Percentiles rank a stretch among this genome's conserved stretches.
phyloP scores from a whole-genome alignment of 2,888 invertebrate species.

The Nasonovia ribisnigri region DNA sequence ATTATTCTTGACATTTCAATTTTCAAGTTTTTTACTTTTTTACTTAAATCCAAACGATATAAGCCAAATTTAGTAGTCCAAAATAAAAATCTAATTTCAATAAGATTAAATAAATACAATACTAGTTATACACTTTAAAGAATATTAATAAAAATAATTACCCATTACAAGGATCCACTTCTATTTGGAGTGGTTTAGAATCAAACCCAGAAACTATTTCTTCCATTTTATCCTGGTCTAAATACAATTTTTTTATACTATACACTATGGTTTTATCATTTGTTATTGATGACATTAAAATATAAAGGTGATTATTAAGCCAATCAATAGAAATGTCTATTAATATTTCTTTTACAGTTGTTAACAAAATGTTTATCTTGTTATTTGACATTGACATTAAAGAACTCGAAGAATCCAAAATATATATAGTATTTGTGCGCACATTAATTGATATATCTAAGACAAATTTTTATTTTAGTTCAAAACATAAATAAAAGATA shows the following conservation, averaged over 20 bases:
- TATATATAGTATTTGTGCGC: conserved; percentile 78
- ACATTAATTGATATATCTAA: conserved; percentile 84
- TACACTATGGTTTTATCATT: conserved; percentile 72
- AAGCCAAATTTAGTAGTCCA: conserved; percentile 80
- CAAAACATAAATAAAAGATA: background rate
- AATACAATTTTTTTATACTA: conserved; percentile 82
- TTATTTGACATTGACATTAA: conserved; percentile 73
- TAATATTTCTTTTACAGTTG: conserved; percentile 72
- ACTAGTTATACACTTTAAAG: background rate
- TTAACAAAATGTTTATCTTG: conserved; percentile 69
- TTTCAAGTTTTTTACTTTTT: conserved; percentile 81
- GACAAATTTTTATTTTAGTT: conserved; percentile 37
- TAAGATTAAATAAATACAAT: conserved; percentile 8
- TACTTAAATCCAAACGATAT: conserved; percentile 82
- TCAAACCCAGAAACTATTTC: conserved; percentile 80
- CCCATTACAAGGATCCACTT: conserved; percentile 94
- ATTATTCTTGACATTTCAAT: conserved; percentile 78
- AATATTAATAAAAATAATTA: conserved; percentile 70
- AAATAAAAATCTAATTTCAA: conserved; percentile 80
- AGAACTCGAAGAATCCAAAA: conserved; percentile 81
- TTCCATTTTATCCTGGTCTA: conserved; percentile 80
- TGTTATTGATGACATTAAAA: conserved; percentile 81
- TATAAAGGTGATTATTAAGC: conserved; percentile 87
- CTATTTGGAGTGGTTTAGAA: conserved; percentile 82
- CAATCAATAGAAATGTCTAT: conserved; percentile 87